Evolutionary conservation across 1,140 invertebrate genomes (phyloP), one percentile per base, ranked within the genome.

Genomic region (Sitobion miscanthi): DNA sequence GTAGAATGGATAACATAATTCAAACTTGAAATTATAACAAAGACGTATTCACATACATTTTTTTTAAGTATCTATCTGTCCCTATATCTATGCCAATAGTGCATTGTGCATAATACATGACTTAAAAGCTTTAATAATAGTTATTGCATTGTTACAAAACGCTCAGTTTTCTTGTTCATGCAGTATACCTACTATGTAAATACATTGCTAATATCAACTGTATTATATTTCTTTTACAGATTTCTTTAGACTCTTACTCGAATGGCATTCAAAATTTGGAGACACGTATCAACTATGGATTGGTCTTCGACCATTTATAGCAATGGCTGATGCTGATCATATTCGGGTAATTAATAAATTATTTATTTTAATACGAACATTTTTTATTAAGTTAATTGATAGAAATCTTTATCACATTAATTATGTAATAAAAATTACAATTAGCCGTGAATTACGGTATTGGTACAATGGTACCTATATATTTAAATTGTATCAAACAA

Each of bases 291-390:
- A 94, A 30, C 8, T 94, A 45, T 94, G 94, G 94, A 82, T 94
- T 52, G 94, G 94, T 21, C 83, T 86, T n/a, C 52, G 86, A 85
- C 94, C 94, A 38, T 93, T 93, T 21, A 87, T 94, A 23, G 93
- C 90, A 52, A 82, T 94, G 62, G 47, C 57, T 8, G 45, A 91
- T 5, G 90, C 94, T 25, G 94, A 94, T 9, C 83, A 69, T 89
- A 94, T 90, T 90, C 93, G 86, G 54, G 93, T 94, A 86, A 57
- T 85, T n/a, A 17, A n/a, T n/a, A n/a, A 69, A n/a, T 69, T 69
- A n/a, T 69, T n/a, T 14, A 77, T 77, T n/a, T 77, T 77, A n/a
- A 2, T 17, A n/a, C 5, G 14, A n/a, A 77, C 4, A 77, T 77
- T 77, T 77, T 69, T 14, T 77, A 17, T 77, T 3, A 0, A 77